Evolutionary conservation across 2,113 vertebrate genomes (phyloP).

Genomic region (Megaleporinus macrocephalus): DNA sequence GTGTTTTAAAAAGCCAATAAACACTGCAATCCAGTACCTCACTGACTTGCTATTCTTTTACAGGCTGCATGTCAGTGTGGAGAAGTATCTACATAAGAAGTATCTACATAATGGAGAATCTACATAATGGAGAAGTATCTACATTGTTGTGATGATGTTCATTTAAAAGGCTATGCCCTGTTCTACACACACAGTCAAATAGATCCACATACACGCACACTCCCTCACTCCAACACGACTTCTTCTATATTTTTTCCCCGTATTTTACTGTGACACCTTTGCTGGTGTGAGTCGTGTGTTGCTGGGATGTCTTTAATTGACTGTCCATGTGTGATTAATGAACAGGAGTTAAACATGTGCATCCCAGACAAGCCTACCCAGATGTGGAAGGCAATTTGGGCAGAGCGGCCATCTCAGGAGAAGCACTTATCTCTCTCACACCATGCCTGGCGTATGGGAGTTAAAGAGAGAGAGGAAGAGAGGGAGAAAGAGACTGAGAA

Average conservation of each 20-base stretch:
- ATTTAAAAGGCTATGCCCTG: not conserved
- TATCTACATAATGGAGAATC: too few species aligned
- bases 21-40: not conserved
- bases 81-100: not conserved
- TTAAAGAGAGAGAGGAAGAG: slow-evolving; percentile 50
- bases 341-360: slow-evolving; percentile 84
- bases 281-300: slow-evolving; percentile 37
- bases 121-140: too few species aligned
- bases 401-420: slow-evolving; percentile 76
- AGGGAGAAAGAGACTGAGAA: slow-evolving; percentile 11
- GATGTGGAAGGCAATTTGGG: slow-evolving; percentile 73
- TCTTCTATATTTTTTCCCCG: not conserved
- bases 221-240: not conserved
- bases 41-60: not conserved
- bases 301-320: slow-evolving; percentile 77
- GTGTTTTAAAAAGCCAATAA: not conserved
- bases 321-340: slow-evolving; percentile 80
- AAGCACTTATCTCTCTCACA: slow-evolving; percentile 80
- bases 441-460: slow-evolving; percentile 69
- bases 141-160: too few species aligned
- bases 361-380: slow-evolving; percentile 77
- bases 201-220: too few species aligned
- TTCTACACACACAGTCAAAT: not conserved
- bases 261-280: slow-evolving; percentile 34
- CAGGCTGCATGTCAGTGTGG: not conserved